These are phyloP conservation scores for Nomada fabriciana DNA, from an alignment of 2,888 invertebrate genomes.

Conservation along the genomic window DNA sequence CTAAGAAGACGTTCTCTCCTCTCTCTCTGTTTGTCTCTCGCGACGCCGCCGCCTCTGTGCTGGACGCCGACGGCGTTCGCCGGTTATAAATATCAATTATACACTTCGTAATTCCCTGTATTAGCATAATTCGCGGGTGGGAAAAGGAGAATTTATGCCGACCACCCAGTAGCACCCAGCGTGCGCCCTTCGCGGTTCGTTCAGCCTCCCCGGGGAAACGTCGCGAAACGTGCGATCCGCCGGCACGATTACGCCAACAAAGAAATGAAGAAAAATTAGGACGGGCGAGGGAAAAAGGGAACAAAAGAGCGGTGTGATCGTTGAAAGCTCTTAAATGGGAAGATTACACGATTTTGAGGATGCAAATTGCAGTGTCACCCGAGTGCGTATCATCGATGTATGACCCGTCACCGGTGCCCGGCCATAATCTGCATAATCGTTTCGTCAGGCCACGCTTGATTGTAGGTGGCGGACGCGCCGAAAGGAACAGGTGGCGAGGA, in stretches of 20 bases:
- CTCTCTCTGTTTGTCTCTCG: background rate
- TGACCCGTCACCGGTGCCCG: conserved; percentile 66
- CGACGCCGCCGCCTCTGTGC: conserved; percentile 9
- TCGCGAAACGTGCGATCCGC: conserved; percentile 26
- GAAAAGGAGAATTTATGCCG: conserved; percentile 78
- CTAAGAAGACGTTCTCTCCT: background rate
- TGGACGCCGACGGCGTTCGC: conserved; percentile 33
- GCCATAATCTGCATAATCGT: conserved; percentile 79
- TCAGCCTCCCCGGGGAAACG: background rate
- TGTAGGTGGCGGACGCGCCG: conserved; percentile 73
- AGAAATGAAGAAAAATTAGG: background rate
- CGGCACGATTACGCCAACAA: background rate
- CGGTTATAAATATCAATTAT: conserved; percentile 83
- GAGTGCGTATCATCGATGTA: conserved; percentile 69
- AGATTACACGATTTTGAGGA: conserved; percentile 81
- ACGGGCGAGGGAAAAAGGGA: background rate
- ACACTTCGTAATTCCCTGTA: conserved; percentile 79
- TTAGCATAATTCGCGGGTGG: conserved; percentile 81
- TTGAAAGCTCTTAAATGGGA: conserved; percentile 76
- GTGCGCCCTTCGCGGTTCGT: conserved; percentile 39
- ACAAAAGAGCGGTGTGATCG: conserved; percentile 50
- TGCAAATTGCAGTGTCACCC: conserved; percentile 83
- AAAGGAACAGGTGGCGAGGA: conserved; percentile 76
- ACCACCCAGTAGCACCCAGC: conserved; percentile 79
- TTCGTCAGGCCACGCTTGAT: conserved; percentile 75